Conservation (phyloP, 2,888 invertebrate genomes). For the Cacoxenus indagator region DNA sequence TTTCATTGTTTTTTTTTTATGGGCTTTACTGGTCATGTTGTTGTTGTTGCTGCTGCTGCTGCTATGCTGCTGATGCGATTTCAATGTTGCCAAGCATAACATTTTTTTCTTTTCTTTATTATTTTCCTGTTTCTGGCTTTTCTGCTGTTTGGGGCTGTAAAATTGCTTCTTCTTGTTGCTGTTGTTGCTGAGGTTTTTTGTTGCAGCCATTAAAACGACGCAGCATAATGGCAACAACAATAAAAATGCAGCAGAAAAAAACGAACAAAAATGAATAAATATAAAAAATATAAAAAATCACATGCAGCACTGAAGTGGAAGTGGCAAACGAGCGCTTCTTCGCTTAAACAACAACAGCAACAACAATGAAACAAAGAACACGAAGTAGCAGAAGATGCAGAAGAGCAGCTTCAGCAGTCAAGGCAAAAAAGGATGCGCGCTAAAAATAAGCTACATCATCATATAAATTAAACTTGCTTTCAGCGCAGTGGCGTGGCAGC, state of each 20-base stretch:
- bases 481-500: slow-evolving; percentile 44
- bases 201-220: slow-evolving; percentile 58
- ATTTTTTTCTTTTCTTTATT: slow-evolving; percentile 27
- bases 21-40: slow-evolving; percentile 24
- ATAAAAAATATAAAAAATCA: slow-evolving; percentile 14
- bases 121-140: slow-evolving; percentile 21
- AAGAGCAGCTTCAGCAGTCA: slow-evolving; percentile 29
- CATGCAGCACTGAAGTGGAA: slow-evolving; percentile 1
- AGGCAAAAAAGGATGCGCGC: slow-evolving; percentile 31
- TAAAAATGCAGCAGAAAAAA: slow-evolving; percentile 13
- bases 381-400: slow-evolving; percentile 16
- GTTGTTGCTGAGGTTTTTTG: no score
- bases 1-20: slow-evolving; percentile 4
- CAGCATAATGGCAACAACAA: slow-evolving; percentile 61
- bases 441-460: slow-evolving; percentile 41
- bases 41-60: slow-evolving; percentile 25
- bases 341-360: slow-evolving; percentile 31
- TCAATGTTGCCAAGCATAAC: slow-evolving; percentile 38
- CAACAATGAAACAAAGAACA: slow-evolving; percentile 25
- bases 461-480: slow-evolving; percentile 68
- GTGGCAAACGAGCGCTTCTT: background rate
- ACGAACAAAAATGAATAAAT: background rate
- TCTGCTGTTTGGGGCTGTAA: slow-evolving; percentile 12
- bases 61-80: slow-evolving; percentile 25
- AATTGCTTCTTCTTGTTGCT: slow-evolving; percentile 29